These are phyloP conservation scores for Peromyscus eremicus DNA, from an alignment of 2,797 vertebrate species.

Conservation along the genomic window DNA sequence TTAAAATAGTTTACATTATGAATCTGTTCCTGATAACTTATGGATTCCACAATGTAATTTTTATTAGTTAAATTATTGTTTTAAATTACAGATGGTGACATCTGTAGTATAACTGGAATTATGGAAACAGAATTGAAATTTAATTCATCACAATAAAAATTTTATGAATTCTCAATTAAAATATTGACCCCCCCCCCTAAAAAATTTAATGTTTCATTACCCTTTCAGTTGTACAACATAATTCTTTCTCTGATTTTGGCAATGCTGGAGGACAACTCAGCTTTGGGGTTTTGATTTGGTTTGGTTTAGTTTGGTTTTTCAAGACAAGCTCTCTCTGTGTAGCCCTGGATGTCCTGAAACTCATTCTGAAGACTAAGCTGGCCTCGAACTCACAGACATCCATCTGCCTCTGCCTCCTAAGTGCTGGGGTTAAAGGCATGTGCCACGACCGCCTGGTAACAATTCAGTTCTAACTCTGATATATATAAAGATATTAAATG, in stretches of 20 bases:
- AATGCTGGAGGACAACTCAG: not conserved
- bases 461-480: not conserved
- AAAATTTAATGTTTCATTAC: not conserved
- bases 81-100: not conserved
- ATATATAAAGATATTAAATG: not conserved
- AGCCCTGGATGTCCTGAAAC: not conserved
- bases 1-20: not conserved
- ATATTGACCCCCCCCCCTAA: not conserved
- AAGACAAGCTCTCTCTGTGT: not conserved
- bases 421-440: not conserved
- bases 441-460: too few species aligned
- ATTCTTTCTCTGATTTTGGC: not conserved
- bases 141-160: slow-evolving; percentile 11
- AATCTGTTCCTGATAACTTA: not conserved
- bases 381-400: not conserved
- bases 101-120: not conserved
- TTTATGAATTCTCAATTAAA: slow-evolving; percentile 38
- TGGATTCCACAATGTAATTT: not conserved
- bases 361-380: not conserved
- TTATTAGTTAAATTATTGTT: slow-evolving; percentile 27
- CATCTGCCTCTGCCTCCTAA: too few species aligned
- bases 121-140: not conserved
- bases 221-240: not conserved
- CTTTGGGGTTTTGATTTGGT: not conserved
- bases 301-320: not conserved